A percentile compares a stretch with the other conserved stretches of the same genome.
These are phyloP conservation scores for Acronicta alni DNA, from an alignment of 2,888 invertebrate genomes.

Conservation along the genomic window DNA sequence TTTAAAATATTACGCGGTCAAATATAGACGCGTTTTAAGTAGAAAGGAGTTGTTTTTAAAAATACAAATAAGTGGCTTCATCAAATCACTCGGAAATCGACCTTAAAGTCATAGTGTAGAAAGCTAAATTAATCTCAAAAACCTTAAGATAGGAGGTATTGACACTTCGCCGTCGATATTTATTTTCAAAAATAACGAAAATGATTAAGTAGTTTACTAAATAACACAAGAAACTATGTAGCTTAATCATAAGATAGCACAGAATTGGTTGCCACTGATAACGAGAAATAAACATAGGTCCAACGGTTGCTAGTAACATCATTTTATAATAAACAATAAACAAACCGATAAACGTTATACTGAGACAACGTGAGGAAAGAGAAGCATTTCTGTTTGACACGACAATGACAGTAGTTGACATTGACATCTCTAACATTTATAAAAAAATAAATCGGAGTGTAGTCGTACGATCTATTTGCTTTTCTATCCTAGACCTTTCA, in stretches of 20 bases:
- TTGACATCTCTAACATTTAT: background rate
- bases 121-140: too few relatives aligned
- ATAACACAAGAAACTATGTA: conserved; percentile 1
- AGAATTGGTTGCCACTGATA: conserved; percentile 17
- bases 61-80: too few relatives aligned
- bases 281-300: conserved; percentile 25
- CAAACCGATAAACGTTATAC: conserved; percentile 11
- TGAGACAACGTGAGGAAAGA: conserved; percentile 20
- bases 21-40: too few relatives aligned
- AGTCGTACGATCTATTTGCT: too few relatives aligned
- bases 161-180: too few relatives aligned
- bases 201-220: conserved; percentile 7
- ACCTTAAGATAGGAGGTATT: too few relatives aligned
- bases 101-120: too few relatives aligned
- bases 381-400: conserved; percentile 5
- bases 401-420: conserved; percentile 15
- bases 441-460: background rate
- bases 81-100: too few relatives aligned
- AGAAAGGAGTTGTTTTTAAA: too few relatives aligned
- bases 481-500: too few relatives aligned
- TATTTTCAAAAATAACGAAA: conserved; percentile 10
- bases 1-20: too few relatives aligned
- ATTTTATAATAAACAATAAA: background rate
- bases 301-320: background rate
- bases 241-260: conserved; percentile 10